These are phyloP conservation scores for Amphilophus citrinellus DNA, from an alignment of 2,113 vertebrate species.

Conservation along the genomic window DNA sequence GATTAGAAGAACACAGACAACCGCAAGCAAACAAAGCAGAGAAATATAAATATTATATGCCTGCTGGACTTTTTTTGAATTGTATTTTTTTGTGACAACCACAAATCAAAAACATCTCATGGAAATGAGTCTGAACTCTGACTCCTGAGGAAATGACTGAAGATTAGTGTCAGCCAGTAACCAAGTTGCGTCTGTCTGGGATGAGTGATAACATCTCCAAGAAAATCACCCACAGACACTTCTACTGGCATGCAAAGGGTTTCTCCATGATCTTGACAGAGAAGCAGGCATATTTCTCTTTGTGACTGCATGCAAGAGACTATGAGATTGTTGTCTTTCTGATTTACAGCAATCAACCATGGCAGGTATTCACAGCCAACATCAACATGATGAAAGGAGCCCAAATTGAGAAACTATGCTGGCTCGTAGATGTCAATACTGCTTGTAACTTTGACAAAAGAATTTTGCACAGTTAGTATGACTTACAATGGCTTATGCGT, in stretches of 20 bases:
- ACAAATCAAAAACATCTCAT: slow-evolving; percentile 20
- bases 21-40: neutral
- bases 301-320: slow-evolving; percentile 17
- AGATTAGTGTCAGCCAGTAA: slow-evolving; percentile 44
- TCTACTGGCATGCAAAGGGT: neutral
- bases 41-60: neutral
- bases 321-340: slow-evolving; percentile 35
- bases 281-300: neutral
- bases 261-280: slow-evolving; percentile 29
- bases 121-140: slow-evolving; percentile 28
- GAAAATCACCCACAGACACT: slow-evolving; percentile 31
- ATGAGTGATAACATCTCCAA: slow-evolving; percentile 30
- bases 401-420: slow-evolving; percentile 32
- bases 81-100: neutral
- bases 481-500: neutral
- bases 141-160: slow-evolving; percentile 9
- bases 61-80: neutral
- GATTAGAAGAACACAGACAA: neutral
- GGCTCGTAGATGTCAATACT: neutral
- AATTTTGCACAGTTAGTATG: slow-evolving; percentile 18
- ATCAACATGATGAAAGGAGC: slow-evolving; percentile 40
- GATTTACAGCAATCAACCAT: slow-evolving; percentile 34
- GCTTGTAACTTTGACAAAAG: slow-evolving; percentile 8
- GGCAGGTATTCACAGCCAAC: slow-evolving; percentile 34
- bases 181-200: neutral